These are phyloP conservation scores for Pangasianodon gigas DNA, from an alignment of 2,113 vertebrate species.

Conservation along the genomic window DNA sequence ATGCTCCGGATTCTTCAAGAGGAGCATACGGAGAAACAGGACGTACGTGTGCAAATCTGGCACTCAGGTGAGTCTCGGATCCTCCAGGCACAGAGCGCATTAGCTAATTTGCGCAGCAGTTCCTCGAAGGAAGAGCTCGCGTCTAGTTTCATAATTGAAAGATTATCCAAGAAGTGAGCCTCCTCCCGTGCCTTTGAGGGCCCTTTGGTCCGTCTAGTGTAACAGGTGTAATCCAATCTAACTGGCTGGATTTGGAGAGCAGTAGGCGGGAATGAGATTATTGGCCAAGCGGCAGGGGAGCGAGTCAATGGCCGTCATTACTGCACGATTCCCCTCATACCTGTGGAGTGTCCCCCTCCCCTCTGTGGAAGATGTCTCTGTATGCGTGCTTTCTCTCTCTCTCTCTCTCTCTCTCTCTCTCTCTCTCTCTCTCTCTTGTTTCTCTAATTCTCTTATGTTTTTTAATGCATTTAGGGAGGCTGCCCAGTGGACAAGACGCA, in stretches of 20 bases:
- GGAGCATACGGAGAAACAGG: conserved; percentile 95
- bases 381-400: background rate
- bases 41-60: conserved; percentile 99
- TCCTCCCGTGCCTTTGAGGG: conserved; percentile 54
- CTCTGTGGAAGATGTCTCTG: conserved; percentile 55
- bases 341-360: conserved; percentile 65
- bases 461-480: conserved; percentile 79
- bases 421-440: conserved; percentile 29
- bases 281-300: conserved; percentile 65
- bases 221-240: conserved; percentile 80
- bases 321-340: conserved; percentile 65
- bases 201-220: conserved; percentile 60
- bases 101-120: conserved; percentile 36
- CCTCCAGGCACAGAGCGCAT: conserved; percentile 17
- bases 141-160: conserved; percentile 56
- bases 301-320: conserved; percentile 67
- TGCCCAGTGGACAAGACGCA: conserved; percentile 99
- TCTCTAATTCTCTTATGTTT: background rate
- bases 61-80: conserved; percentile 82
- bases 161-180: conserved; percentile 56
- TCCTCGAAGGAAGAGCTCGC: conserved; percentile 40
- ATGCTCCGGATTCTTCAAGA: conserved; percentile 97
- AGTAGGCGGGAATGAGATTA: conserved; percentile 72
- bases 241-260: conserved; percentile 70
- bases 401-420: background rate